Conservation (phyloP, 2,888 invertebrate genomes). For the Agriopis leucophaearia region DNA sequence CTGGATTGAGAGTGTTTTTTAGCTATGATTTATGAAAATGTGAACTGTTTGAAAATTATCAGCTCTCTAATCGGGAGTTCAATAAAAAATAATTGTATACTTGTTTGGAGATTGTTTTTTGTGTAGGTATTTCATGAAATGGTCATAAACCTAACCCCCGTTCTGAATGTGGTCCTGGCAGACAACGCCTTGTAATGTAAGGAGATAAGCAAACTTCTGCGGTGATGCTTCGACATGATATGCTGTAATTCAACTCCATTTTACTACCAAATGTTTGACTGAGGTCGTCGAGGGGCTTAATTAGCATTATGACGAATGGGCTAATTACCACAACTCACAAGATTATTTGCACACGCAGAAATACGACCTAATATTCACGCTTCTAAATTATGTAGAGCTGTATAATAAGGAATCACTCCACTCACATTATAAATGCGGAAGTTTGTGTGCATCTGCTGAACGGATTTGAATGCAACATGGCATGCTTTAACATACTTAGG, state of each 20-base stretch:
- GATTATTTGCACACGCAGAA: constrained; percentile 8
- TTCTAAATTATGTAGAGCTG: too few species aligned
- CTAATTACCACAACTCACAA: constrained; percentile 19
- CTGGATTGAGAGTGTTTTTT: too few species aligned
- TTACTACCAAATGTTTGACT: constrained; percentile 35
- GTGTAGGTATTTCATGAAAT: not conserved
- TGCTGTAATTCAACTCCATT: constrained; percentile 30
- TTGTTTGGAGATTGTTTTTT: not conserved
- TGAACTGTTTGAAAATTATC: too few species aligned
- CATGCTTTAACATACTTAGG: too few species aligned
- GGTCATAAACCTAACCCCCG: too few species aligned
- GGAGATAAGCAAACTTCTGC: constrained; percentile 55
- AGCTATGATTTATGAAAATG: too few species aligned
- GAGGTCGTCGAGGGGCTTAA: constrained; percentile 24
- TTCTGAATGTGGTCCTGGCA: constrained; percentile 15
- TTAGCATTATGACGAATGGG: constrained; percentile 36
- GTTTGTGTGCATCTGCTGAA: too few species aligned
- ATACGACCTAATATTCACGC: not conserved
- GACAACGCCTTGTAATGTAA: constrained; percentile 50
- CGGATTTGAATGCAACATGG: too few species aligned
- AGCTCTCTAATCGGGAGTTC: too few species aligned
- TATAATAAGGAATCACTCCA: too few species aligned
- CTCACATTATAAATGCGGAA: too few species aligned
- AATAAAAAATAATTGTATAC: too few species aligned
- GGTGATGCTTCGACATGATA: constrained; percentile 34